Conservation (phyloP, 2,888 invertebrate genomes). For the Tineola bisselliella region DNA sequence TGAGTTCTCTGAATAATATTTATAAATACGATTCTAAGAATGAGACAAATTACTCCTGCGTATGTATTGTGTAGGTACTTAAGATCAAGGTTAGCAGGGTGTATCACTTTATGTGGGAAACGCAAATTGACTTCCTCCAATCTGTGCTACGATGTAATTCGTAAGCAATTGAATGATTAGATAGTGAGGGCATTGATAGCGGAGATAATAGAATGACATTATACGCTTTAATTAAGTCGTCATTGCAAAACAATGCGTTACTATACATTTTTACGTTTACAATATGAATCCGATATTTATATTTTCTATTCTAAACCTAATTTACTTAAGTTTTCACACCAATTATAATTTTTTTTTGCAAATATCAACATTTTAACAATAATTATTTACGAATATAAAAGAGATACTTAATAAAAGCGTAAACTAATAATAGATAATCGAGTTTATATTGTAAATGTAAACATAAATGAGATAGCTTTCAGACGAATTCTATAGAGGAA, state of each 20-base stretch:
- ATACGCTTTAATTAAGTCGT: too few relatives aligned
- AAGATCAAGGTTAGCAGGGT: constrained; percentile 41
- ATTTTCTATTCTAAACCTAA: too few relatives aligned
- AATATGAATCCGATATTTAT: too few relatives aligned
- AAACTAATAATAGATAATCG: too few relatives aligned
- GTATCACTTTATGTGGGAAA: neutral
- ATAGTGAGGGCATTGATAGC: neutral
- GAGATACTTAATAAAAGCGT: too few relatives aligned
- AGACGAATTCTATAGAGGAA: neutral
- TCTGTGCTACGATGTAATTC: neutral
- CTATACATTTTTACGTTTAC: too few relatives aligned
- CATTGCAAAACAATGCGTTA: too few relatives aligned
- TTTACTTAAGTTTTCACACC: too few relatives aligned
- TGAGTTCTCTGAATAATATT: neutral
- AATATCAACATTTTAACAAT: too few relatives aligned
- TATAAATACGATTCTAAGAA: neutral
- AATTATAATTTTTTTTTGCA: too few relatives aligned
- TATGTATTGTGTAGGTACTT: neutral
- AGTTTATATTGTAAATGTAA: too few relatives aligned
- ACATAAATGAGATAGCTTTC: neutral
- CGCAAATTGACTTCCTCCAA: neutral
- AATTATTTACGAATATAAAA: too few relatives aligned
- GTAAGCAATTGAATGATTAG: constrained; percentile 2
- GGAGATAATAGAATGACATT: neutral
- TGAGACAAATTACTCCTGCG: neutral